Evolutionary conservation across 2,888 invertebrate genomes (phyloP), one percentile per base, ranked within the genome.

Genomic region (Erannis defoliaria): DNA sequence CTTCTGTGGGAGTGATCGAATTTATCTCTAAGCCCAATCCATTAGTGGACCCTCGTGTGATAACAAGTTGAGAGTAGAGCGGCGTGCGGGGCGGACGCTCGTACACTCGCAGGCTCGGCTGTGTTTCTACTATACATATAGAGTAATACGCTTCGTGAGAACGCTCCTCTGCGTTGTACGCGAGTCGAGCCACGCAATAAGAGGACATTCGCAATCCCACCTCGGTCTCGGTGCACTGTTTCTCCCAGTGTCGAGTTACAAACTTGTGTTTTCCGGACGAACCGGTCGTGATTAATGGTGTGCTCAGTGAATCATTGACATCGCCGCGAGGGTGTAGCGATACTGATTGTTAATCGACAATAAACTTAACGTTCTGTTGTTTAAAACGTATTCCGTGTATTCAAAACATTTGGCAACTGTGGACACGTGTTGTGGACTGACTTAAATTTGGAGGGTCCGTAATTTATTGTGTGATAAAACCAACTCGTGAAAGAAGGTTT

Each of bases 11-110:
- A 81, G 81, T 79, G 83, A 87, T 88, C 84, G 82, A 88, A 89
- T 89, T 89, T 89, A 87, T 90, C 86, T 85, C 74, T 84, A 81
- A 85, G 82, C 86, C 83, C 82, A 77, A 81, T 84, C 89, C 89
- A 88, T 91, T 89, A 91, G 83, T 76, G 81, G 84, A 78, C 87
- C 86, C 88, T 84, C 80, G 74, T 78, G 74, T 85, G 90, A 89
- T 89, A 88, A 88, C 74, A 78, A 83, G 85, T 86, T 78, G 84
- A 77, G 81, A 80, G 82, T 73, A 76, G 78, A 71, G 79, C 74
- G 77, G 75, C 77, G 74, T 71, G 75, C 81, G 79, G 71, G 73
- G 74, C 81, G 78, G 72, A 67, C 87, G 84, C 75, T 69, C 65
- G 62, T 66, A 16, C 31, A 18, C 46, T 46, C 46, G 57, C 66